A percentile compares a stretch with the other conserved stretches of the same genome.
phyloP scores from a whole-genome alignment of 92 coral and sea anemone species.

The Phenganax stokvisi region DNA sequence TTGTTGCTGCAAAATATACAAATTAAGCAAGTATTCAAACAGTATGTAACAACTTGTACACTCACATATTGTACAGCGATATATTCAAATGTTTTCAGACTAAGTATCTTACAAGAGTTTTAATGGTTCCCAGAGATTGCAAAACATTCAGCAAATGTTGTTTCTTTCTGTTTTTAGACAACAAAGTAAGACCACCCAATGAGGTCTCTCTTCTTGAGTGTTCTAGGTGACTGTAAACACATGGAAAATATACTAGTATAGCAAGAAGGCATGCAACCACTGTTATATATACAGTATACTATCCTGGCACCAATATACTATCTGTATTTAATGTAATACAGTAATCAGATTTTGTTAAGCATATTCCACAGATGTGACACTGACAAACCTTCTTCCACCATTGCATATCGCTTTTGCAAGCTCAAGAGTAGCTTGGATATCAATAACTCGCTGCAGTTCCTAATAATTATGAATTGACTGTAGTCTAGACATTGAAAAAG shows the following conservation, averaged over 20 bases:
- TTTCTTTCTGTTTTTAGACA: slow-evolving; percentile 93
- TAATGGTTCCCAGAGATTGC: slow-evolving; percentile 86
- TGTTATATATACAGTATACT: neutral
- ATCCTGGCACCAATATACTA: neutral
- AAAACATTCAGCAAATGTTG: slow-evolving; percentile 79
- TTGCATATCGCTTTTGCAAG: slow-evolving; percentile 83
- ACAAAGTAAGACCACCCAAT: slow-evolving; percentile 86
- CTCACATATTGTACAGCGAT: neutral
- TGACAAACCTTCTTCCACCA: slow-evolving; percentile 77
- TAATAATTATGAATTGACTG: slow-evolving; percentile 13
- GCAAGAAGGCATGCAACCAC: too few species aligned
- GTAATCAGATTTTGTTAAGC: too few species aligned
- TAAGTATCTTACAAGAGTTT: slow-evolving; percentile 63
- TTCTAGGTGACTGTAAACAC: slow-evolving; percentile 67
- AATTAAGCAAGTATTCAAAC: neutral
- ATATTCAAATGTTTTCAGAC: too few species aligned
- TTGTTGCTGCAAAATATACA: slow-evolving; percentile 66
- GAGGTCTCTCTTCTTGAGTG: slow-evolving; percentile 88
- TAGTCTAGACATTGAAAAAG: neutral
- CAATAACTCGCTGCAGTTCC: slow-evolving; percentile 98
- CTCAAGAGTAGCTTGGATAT: slow-evolving; percentile 80
- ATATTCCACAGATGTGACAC: neutral
- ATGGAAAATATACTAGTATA: too few species aligned
- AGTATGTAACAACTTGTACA: neutral
- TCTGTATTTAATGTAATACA: too few species aligned